phyloP scores from a whole-genome alignment of 2,888 invertebrate genomes.

The Xestia c-nigrum region DNA sequence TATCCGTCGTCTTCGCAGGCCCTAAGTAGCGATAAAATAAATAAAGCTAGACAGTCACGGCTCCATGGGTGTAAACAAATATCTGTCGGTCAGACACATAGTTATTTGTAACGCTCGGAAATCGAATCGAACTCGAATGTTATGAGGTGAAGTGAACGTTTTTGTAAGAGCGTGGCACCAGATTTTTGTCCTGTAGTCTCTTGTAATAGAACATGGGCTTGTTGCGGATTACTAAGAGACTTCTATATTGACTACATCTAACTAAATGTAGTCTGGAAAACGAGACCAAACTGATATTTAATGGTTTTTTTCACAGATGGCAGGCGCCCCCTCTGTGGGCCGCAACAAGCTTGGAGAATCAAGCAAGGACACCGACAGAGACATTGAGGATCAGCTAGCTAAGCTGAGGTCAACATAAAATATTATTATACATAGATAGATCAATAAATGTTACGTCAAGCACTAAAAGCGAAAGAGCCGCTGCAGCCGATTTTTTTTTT shows the following conservation, averaged over 20 bases:
- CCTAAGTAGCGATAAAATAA: too few relatives aligned
- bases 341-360: constrained; percentile 90
- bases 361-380: constrained; percentile 91
- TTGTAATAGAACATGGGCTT: too few relatives aligned
- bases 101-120: too few relatives aligned
- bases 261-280: neutral
- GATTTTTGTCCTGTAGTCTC: too few relatives aligned
- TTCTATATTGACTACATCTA: neutral
- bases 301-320: constrained; percentile 87
- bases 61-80: too few relatives aligned
- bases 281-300: neutral
- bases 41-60: too few relatives aligned
- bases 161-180: too few relatives aligned
- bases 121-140: too few relatives aligned
- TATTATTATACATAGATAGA: constrained; percentile 3
- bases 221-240: too few relatives aligned
- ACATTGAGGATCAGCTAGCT: constrained; percentile 93
- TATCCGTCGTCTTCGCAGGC: too few relatives aligned
- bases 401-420: constrained; percentile 86
- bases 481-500: neutral
- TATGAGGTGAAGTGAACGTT: too few relatives aligned
- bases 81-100: too few relatives aligned
- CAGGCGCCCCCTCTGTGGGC: constrained; percentile 92
- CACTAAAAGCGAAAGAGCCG: constrained; percentile 13
- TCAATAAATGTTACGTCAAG: constrained; percentile 22